Base-by-base conservation (phyloP, 2,113 vertebrate species). In the Mustela lutreola region DNA sequence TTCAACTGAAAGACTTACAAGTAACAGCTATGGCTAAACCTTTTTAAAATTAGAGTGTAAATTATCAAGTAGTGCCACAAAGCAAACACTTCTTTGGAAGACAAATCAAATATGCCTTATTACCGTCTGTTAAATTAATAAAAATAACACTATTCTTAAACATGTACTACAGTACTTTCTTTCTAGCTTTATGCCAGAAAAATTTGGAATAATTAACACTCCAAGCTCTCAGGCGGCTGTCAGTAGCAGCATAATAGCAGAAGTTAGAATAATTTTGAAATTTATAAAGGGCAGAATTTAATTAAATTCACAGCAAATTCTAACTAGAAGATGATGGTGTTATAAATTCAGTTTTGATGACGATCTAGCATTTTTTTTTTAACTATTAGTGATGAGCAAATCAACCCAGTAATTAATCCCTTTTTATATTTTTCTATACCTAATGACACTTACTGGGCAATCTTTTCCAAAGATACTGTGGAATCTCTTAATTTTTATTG, bases 241-340 rank as follows among this genome's bases (percentile, higher is more conserved):
- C 53, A 91, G 45, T 10, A 87, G 56, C 45, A 87, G 36, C 36
- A 5, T 91, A 91, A 71, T 33, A 45, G 62, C 36, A 86, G 75
- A 85, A 86, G 16, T 50, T 50, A 83, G 45, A 91, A 80, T n/a
- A 58, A 87, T 65, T 80, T 91, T 87, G 31, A 65, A 91, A 94
- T 94, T 96, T 5, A 12, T 65, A 39, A 87, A 75, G 75, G 45
- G 31, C 4, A 78, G 36, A 42, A 62, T 31, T 84, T 79, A 87
- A 96, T 84, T 79, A 91, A 96, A 91, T 86, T 91, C 48, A 75
- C 76, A 87, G 19, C 2, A 73, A 91, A 73, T 94, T 87, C 24
- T 85, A 87, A 67, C 73, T 91, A 79, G 56, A 91, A 91, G 56
- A 36, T 90, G 11, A 21, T 89, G 21, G n/a, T 85, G 45, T 90